These are phyloP conservation scores for Melanocharis versteri DNA, from an alignment of 2,113 vertebrate genomes.

Conservation along the genomic window DNA sequence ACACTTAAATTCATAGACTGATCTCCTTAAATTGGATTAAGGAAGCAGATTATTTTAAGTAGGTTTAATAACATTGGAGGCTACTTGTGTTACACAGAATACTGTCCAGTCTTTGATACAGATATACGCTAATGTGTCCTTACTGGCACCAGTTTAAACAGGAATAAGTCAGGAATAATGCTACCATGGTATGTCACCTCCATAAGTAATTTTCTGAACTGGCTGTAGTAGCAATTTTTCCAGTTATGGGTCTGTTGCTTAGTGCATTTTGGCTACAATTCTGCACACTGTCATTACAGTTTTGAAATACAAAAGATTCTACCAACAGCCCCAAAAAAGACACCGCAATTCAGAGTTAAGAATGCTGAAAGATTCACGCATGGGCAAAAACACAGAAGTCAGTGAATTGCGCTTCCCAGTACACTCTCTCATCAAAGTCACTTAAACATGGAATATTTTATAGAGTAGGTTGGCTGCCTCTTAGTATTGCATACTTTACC, in stretches of 20 bases:
- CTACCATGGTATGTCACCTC: neutral
- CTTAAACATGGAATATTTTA: neutral
- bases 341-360: neutral
- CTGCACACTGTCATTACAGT: neutral
- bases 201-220: neutral
- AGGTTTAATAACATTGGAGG: constrained; percentile 37
- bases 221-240: neutral
- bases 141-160: neutral
- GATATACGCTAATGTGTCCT: neutral
- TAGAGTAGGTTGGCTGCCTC: neutral
- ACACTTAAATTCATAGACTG: neutral
- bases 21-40: constrained; percentile 42
- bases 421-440: neutral
- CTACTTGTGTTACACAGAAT: constrained; percentile 21
- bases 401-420: neutral
- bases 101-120: constrained; percentile 8
- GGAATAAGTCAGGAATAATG: neutral
- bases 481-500: neutral
- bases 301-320: neutral
- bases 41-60: constrained; percentile 55
- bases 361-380: neutral
- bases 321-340: neutral
- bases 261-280: neutral
- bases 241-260: neutral
- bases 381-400: neutral